These are phyloP conservation scores for Amblyopsis rosae DNA, from an alignment of 2,113 vertebrate genomes.

Conservation along the genomic window DNA sequence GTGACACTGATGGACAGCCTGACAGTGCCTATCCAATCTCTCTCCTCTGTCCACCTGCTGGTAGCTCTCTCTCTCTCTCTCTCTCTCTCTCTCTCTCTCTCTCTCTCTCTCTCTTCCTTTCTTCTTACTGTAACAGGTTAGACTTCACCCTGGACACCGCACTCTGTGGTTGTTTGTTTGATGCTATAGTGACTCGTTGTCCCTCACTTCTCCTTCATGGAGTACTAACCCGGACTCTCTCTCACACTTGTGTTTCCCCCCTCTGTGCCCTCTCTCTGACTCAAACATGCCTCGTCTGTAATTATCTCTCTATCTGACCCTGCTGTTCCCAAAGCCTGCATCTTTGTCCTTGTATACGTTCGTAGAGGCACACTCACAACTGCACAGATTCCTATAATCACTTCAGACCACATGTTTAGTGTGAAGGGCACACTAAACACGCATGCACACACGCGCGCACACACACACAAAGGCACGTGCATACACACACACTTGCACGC, in stretches of 20 bases:
- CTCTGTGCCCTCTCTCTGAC: background rate
- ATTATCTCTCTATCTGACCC: background rate
- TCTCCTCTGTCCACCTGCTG: constrained; percentile 30
- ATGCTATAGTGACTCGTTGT: too few relatives aligned
- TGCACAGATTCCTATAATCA: constrained; percentile 47
- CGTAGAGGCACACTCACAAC: constrained; percentile 13
- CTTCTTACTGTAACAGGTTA: background rate
- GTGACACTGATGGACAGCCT: constrained; percentile 73
- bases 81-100: background rate
- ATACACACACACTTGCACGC: background rate
- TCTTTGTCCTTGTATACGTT: constrained; percentile 35
- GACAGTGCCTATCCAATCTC: constrained; percentile 70
- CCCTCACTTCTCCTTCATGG: too few relatives aligned
- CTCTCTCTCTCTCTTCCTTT: background rate
- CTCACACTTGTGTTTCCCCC: background rate
- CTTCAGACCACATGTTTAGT: constrained; percentile 38
- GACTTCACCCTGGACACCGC: too few relatives aligned
- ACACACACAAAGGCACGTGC: background rate
- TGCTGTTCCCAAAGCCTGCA: constrained; percentile 8
- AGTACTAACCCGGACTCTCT: background rate
- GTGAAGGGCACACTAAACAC: constrained; percentile 62
- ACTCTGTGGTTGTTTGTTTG: too few relatives aligned
- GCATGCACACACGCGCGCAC: constrained; percentile 5
- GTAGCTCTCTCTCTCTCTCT: background rate
- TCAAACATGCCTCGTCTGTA: background rate